A percentile compares a stretch with the other conserved stretches of the same genome.
phyloP scores from a whole-genome alignment of 2,113 vertebrate species.

The Phalacrocorax aristotelis region DNA sequence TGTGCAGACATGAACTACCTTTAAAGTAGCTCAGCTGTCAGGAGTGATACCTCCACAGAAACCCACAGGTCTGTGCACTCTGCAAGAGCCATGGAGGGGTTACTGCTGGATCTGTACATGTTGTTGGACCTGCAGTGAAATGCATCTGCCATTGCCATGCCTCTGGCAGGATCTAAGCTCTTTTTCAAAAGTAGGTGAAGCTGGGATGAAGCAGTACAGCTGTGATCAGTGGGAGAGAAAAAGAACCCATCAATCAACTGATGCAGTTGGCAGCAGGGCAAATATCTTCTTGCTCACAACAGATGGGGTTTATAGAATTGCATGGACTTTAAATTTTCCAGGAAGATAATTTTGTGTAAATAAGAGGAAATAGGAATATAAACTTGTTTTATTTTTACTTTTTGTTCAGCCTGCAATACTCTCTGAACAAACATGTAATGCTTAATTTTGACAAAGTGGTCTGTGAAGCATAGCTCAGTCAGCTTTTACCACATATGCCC shows the following conservation, averaged over 20 bases:
- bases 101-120: not conserved
- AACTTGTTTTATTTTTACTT: not conserved
- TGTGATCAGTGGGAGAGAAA: not conserved
- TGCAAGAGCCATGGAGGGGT: not conserved
- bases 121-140: not conserved
- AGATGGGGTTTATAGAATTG: not conserved
- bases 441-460: not conserved
- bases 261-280: not conserved
- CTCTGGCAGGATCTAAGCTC: not conserved
- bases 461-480: not conserved
- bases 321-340: not conserved
- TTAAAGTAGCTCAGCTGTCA: not conserved
- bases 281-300: not conserved
- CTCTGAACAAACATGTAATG: not conserved
- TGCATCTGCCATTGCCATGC: not conserved
- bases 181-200: not conserved
- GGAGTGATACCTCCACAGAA: not conserved
- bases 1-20: not conserved
- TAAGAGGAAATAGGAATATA: not conserved
- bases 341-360: not conserved
- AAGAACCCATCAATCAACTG: rapidly evolving
- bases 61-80: not conserved
- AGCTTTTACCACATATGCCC: not conserved
- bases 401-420: not conserved
- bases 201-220: not conserved